Evolutionary conservation across 1,140 invertebrate species (phyloP).

Genomic region (Papilio xuthus): DNA sequence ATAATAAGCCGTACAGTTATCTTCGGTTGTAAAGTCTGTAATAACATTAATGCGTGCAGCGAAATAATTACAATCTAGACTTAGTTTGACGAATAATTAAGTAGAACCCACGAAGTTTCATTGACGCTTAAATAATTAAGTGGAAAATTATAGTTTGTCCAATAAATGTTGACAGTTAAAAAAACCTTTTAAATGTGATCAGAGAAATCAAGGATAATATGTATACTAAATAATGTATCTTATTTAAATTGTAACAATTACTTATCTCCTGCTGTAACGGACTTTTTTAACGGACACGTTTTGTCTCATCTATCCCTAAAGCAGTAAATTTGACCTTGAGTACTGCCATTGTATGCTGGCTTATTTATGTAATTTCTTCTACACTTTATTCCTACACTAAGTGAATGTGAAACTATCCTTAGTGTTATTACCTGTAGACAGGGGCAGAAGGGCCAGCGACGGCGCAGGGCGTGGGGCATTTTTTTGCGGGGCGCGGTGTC

Average conservation of each 20-base stretch:
- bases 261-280: too few species aligned
- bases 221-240: too few species aligned
- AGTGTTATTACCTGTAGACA: conserved; percentile 59
- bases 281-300: too few species aligned
- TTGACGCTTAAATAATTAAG: background rate
- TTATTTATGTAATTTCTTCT: too few species aligned
- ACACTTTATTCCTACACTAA: too few species aligned
- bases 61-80: conserved; percentile 9
- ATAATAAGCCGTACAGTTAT: conserved; percentile 4
- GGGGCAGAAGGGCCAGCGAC: conserved; percentile 72
- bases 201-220: background rate
- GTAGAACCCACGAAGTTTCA: background rate
- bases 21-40: conserved; percentile 18
- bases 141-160: background rate
- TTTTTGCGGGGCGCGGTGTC: conserved; percentile 68
- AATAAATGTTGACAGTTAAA: background rate
- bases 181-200: background rate
- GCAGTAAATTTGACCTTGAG: too few species aligned
- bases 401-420: background rate
- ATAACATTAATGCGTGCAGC: conserved; percentile 20
- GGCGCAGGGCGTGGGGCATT: conserved; percentile 74
- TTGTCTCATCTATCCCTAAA: too few species aligned
- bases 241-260: too few species aligned
- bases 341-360: too few species aligned
- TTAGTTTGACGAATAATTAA: conserved; percentile 5